phyloP scores from a whole-genome alignment of 1,140 invertebrate species.

The Anadara kagoshimensis region DNA sequence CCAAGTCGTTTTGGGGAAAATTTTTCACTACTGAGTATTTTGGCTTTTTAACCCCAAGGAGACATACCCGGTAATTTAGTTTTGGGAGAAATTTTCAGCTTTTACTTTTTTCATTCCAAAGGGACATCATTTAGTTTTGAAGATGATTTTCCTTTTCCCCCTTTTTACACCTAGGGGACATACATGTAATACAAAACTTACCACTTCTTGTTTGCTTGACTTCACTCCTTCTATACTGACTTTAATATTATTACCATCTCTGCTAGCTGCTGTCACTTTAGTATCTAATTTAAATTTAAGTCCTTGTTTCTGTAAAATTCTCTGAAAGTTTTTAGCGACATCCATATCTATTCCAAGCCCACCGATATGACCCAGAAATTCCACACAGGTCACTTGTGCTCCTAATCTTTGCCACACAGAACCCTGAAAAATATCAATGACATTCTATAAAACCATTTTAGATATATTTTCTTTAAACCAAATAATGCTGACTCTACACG shows the following conservation, averaged over 20 bases:
- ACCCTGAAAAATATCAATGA: conserved; percentile 77
- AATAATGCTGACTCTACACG: too few species aligned
- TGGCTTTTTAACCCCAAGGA: too few species aligned
- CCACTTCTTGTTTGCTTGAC: conserved; percentile 91
- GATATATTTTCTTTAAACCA: background rate
- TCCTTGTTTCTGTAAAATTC: conserved; percentile 94
- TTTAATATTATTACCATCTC: conserved; percentile 81
- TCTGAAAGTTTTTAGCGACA: conserved; percentile 97
- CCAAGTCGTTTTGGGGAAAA: too few species aligned
- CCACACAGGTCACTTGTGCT: conserved; percentile 94
- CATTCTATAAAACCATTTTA: background rate
- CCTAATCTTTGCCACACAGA: conserved; percentile 95
- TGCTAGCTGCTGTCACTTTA: conserved; percentile 92
- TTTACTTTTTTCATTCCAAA: too few species aligned
- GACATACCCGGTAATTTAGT: too few species aligned
- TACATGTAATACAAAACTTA: too few species aligned
- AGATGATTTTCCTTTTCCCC: too few species aligned
- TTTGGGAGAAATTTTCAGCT: too few species aligned
- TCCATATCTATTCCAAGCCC: conserved; percentile 97
- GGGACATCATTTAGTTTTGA: too few species aligned
- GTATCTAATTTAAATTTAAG: conserved; percentile 96
- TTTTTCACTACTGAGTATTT: too few species aligned
- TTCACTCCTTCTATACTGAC: conserved; percentile 91
- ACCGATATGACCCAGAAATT: conserved; percentile 94
- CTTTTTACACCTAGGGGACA: too few species aligned